Conservation (phyloP, 1,140 invertebrate genomes). For the Lepidurus couesii region DNA sequence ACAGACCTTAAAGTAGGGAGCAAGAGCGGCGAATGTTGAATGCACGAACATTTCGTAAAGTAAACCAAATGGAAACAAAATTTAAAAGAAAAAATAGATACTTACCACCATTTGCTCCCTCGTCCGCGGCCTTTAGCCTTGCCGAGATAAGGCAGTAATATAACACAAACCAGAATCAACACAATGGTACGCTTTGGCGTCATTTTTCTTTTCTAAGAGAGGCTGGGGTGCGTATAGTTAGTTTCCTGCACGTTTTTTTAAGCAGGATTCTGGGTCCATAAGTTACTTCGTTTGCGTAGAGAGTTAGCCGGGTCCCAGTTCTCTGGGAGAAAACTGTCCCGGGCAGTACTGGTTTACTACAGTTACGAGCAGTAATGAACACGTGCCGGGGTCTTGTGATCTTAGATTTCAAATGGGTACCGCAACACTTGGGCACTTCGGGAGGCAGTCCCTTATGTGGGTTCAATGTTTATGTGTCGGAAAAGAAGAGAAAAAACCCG, state of each 20-base stretch:
- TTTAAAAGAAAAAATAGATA: constrained; percentile 28
- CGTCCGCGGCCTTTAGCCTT: constrained; percentile 41
- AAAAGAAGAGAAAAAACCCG: neutral
- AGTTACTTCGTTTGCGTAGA: neutral
- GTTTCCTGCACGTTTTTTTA: neutral
- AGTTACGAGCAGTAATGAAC: neutral
- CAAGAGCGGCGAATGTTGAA: too few relatives aligned
- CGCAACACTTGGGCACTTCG: neutral
- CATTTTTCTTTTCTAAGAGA: constrained; percentile 19
- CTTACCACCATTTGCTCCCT: constrained; percentile 45
- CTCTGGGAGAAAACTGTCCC: neutral
- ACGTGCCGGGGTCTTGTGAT: neutral
- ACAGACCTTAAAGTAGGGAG: too few relatives aligned
- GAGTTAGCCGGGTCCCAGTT: neutral
- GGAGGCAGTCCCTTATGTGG: neutral
- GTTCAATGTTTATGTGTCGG: neutral
- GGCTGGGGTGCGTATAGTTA: neutral
- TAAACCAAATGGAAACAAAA: too few relatives aligned
- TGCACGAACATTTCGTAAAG: too few relatives aligned
- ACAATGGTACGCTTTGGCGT: constrained; percentile 29
- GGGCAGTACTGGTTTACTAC: constrained; percentile 14
- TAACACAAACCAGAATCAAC: constrained; percentile 37
- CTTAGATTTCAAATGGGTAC: neutral
- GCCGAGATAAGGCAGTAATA: constrained; percentile 38
- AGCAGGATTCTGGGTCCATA: neutral